phyloP scores from a whole-genome alignment of 2,888 invertebrate species.

The Myathropa florea region DNA sequence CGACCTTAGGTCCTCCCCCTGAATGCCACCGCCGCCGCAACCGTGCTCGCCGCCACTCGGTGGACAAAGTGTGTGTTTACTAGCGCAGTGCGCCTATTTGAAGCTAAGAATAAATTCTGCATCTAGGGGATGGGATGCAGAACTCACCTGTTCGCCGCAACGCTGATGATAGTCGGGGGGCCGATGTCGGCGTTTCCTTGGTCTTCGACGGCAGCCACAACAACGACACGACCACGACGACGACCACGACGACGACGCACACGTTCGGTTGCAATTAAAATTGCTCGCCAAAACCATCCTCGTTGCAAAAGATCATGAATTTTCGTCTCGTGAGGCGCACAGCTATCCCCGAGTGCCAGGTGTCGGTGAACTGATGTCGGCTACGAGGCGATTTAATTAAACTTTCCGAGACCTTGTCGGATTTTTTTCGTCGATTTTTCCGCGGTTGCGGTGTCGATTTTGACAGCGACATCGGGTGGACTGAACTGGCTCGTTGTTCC shows the following conservation, averaged over 20 bases:
- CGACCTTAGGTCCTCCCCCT: conserved; percentile 19
- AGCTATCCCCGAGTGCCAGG: not conserved
- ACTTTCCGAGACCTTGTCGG: not conserved
- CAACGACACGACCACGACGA: not conserved
- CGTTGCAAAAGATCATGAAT: not conserved
- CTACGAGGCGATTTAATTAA: not conserved
- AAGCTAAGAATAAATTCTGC: conserved; percentile 3
- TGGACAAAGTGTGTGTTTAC: not conserved
- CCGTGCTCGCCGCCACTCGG: too few relatives aligned
- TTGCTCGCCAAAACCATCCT: not conserved
- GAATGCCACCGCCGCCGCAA: too few relatives aligned
- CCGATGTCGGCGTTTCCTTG: not conserved
- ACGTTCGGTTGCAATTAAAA: not conserved
- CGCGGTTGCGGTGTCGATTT: not conserved
- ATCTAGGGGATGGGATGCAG: not conserved
- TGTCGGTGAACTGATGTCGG: not conserved
- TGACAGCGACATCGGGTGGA: not conserved
- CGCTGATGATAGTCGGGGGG: not conserved
- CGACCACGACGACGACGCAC: not conserved
- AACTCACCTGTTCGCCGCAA: not conserved
- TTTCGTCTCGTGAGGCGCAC: not conserved
- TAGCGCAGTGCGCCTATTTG: not conserved
- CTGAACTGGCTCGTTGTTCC: not conserved
- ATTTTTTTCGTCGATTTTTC: not conserved
- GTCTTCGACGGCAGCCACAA: not conserved